Base-by-base conservation (phyloP, 2,888 invertebrate genomes). In the Platycheirus rosarum region DNA sequence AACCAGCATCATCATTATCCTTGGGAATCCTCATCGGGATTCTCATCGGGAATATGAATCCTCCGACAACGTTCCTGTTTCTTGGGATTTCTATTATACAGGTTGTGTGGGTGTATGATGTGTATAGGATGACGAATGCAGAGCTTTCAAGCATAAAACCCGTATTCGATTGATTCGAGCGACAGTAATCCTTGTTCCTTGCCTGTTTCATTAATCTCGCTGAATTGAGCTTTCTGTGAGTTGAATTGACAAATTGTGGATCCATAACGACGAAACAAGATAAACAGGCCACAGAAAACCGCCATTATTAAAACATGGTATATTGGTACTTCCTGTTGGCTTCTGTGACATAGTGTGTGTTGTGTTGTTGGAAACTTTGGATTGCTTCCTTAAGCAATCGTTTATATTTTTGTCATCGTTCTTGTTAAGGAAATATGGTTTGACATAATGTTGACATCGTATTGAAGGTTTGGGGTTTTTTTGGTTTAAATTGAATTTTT, bases 91-190 rank as follows among this genome's bases (percentile, higher is more conserved):
- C 60, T 16, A 42, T 18, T 1, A 13, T 13, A 40, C 6, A 23
- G 53, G n/a, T 53, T 35, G 29, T 7, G 13, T 26, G 35, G 23
- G 42, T 23, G 26, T 35, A 9, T 5, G 8, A 35, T 14, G 11
- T 13, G 62, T 26, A 35, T 5, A 13, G 55, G 18, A 16, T 40
- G 5, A 13, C 7, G 18, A 9, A 29, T 40, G 40, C n/a, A 29
- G 46, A 63, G 57, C 40, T 66, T 69, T 11, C 13, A 29, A 13
- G 35, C 51, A 57, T 69, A 57, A 60, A 62, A 51, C 23, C 18
- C 14, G 26, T 70, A 65, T 29, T 35, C 66, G 80, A 76, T 80
- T 80, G 70, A 76, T 80, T 80, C 44, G 35, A 70, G 68, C 60
- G 68, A 48, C 53, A 16, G 48, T 76, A 80, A 76, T 80, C 48